Conservation (phyloP, 1,140 invertebrate genomes). For the Ceratina japonica region DNA sequence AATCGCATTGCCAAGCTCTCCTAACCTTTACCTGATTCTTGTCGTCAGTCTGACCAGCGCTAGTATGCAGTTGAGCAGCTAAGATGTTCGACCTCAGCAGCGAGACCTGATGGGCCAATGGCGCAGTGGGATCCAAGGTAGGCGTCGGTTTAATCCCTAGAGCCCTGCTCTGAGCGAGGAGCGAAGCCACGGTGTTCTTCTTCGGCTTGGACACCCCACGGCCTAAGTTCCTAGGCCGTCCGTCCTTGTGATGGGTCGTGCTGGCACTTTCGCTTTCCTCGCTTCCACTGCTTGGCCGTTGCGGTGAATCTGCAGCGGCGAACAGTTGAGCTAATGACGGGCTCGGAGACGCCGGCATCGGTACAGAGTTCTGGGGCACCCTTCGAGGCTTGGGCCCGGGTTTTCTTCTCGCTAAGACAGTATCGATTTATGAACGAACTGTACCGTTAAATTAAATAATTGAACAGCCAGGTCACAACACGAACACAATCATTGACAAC, state of each 20-base stretch:
- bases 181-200: conserved; percentile 93
- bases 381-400: conserved; percentile 86
- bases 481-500: too few relatives aligned
- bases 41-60: conserved; percentile 77
- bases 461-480: too few relatives aligned
- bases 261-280: conserved; percentile 83
- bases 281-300: conserved; percentile 83
- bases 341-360: conserved; percentile 79
- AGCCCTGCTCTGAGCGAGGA: conserved; percentile 90
- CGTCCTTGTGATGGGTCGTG: conserved; percentile 82
- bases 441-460: too few relatives aligned
- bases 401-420: conserved; percentile 83
- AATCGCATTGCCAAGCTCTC: background rate
- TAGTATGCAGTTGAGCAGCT: conserved; percentile 80
- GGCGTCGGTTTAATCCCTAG: conserved; percentile 85
- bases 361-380: conserved; percentile 82
- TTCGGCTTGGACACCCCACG: conserved; percentile 92
- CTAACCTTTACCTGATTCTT: conserved; percentile 75
- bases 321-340: conserved; percentile 81
- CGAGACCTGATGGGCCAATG: conserved; percentile 82
- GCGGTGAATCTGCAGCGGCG: conserved; percentile 81
- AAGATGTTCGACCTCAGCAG: conserved; percentile 82
- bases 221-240: conserved; percentile 88
- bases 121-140: conserved; percentile 80
- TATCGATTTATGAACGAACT: too few relatives aligned